Conservation (phyloP, 2,888 invertebrate genomes). For the Temnothorax rugatulus region DNA sequence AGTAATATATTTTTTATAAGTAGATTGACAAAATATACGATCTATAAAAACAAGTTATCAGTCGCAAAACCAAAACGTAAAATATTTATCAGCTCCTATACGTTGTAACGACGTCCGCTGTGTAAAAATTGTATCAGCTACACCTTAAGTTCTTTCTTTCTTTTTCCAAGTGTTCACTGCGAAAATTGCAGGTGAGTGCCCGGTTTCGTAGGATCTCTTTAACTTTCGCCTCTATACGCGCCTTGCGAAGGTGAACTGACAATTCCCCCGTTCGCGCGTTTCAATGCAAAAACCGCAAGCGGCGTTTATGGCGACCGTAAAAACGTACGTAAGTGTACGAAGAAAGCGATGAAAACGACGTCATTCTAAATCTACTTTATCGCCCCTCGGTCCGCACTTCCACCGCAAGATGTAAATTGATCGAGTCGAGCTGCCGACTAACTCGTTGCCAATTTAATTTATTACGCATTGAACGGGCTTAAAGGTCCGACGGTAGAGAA, state of each 20-base stretch:
- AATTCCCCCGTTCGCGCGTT: constrained; percentile 11
- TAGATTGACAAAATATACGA: background rate
- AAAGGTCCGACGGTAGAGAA: background rate
- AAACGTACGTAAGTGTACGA: constrained; percentile 27
- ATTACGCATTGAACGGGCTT: background rate
- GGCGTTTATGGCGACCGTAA: constrained; percentile 29
- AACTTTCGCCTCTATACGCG: constrained; percentile 36
- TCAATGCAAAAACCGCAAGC: constrained; percentile 41
- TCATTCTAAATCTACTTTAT: constrained; percentile 38
- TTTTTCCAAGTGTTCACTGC: background rate
- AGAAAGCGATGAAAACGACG: constrained; percentile 22
- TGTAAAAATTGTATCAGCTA: constrained; percentile 7
- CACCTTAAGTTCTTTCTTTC: background rate
- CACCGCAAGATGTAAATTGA: constrained; percentile 14
- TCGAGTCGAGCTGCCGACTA: background rate
- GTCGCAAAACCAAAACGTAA: background rate
- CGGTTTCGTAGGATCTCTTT: constrained; percentile 19
- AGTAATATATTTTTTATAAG: background rate
- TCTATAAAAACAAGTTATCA: background rate
- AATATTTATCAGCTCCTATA: constrained; percentile 24
- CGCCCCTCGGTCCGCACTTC: background rate
- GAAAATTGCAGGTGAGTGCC: background rate
- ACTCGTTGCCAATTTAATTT: constrained; percentile 21
- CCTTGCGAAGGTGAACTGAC: background rate
- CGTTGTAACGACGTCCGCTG: constrained; percentile 1